Conservation (phyloP, 2,113 vertebrate species). For the Dascyllus trimaculatus region DNA sequence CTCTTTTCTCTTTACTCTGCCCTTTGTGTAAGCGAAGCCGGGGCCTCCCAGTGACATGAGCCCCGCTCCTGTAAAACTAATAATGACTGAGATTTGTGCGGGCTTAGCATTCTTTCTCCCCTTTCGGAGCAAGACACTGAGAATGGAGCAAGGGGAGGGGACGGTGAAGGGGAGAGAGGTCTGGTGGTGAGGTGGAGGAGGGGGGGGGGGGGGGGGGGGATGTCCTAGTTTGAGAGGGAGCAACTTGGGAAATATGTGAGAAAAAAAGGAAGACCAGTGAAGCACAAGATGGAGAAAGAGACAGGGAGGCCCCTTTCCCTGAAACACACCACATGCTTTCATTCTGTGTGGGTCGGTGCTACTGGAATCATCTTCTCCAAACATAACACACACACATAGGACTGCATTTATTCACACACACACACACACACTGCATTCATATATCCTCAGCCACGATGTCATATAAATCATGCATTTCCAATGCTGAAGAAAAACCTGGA, state of each 20-base stretch:
- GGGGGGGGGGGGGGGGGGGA: neutral
- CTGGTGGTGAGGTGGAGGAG: conserved; percentile 42
- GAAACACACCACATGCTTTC: conserved; percentile 70
- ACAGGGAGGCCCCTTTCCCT: conserved; percentile 66
- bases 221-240: conserved; percentile 72
- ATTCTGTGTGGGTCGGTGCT: conserved; percentile 60
- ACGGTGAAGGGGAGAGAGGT: conserved; percentile 42
- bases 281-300: conserved; percentile 45
- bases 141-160: conserved; percentile 44
- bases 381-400: conserved; percentile 21
- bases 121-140: conserved; percentile 67
- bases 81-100: conserved; percentile 79
- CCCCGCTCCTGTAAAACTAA: conserved; percentile 81
- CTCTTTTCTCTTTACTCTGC: conserved; percentile 58
- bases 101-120: conserved; percentile 81
- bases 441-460: neutral
- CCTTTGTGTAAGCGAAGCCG: conserved; percentile 74
- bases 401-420: neutral
- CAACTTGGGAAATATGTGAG: conserved; percentile 36
- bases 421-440: neutral
- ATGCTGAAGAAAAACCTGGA: conserved; percentile 1
- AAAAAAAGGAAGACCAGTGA: conserved; percentile 34
- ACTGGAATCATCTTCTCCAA: conserved; percentile 51
- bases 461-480: conserved; percentile 6
- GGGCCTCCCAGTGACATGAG: conserved; percentile 76